Percentiles rank a stretch among this genome's conserved stretches.
Evolutionary conservation across 2,888 invertebrate genomes (phyloP).

Genomic region (Xylota sylvarum): DNA sequence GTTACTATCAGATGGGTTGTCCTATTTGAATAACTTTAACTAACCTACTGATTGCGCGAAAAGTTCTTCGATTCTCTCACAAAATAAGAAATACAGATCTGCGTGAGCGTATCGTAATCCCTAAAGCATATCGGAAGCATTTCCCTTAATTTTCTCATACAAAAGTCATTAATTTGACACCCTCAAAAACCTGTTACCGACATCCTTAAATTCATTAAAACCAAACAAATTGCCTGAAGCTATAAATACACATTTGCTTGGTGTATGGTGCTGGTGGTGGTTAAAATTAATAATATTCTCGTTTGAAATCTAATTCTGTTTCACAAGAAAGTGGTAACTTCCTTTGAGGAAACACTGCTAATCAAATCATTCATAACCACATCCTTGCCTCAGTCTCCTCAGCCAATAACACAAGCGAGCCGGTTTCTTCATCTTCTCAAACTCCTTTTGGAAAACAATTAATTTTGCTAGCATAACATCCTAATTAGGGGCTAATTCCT

Average conservation of each 20-base stretch:
- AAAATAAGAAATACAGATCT: too few species aligned
- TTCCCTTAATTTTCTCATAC: too few species aligned
- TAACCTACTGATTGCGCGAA: too few species aligned
- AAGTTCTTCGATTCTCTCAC: too few species aligned
- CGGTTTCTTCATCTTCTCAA: not conserved
- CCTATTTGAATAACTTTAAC: too few species aligned
- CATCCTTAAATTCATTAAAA: not conserved
- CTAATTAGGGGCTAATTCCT: conserved; percentile 66
- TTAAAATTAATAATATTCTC: conserved; percentile 1
- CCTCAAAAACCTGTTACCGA: not conserved
- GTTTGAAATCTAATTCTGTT: not conserved
- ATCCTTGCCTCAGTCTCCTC: not conserved
- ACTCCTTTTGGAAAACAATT: conserved; percentile 50
- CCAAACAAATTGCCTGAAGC: not conserved
- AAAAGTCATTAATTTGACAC: not conserved
- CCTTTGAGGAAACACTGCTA: not conserved
- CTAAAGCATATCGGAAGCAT: too few species aligned
- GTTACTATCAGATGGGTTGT: too few species aligned
- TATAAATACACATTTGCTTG: conserved; percentile 5
- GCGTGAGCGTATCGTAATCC: too few species aligned
- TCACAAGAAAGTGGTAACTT: not conserved
- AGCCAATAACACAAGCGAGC: too few species aligned
- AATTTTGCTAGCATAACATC: conserved; percentile 63
- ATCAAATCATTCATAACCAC: conserved; percentile 24
- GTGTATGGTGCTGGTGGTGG: not conserved